phyloP scores from a whole-genome alignment of 2,113 vertebrate genomes.

The Solea solea region DNA sequence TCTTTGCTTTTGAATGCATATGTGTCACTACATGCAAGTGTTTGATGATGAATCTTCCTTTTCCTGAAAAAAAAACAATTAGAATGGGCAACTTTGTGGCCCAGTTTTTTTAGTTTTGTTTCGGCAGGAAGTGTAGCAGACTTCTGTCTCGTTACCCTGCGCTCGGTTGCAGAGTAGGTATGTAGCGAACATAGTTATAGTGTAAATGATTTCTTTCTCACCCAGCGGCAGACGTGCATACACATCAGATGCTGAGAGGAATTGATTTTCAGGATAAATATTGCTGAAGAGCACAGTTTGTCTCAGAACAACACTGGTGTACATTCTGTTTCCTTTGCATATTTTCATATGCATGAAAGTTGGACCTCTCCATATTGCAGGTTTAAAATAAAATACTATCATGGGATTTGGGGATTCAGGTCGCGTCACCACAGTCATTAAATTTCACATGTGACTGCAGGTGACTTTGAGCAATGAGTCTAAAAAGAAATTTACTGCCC shows the following conservation, averaged over 20 bases:
- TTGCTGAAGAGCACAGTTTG: neutral
- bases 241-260: conserved; percentile 8
- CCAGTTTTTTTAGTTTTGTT: neutral
- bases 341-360: neutral
- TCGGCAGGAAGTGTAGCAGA: neutral
- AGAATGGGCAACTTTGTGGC: neutral
- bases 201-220: conserved; percentile 1
- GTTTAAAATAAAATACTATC: conserved; percentile 9
- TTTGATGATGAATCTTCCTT: too few species aligned
- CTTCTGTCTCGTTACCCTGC: neutral
- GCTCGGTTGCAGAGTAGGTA: neutral
- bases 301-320: neutral
- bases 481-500: conserved; percentile 40
- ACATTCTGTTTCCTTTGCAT: neutral
- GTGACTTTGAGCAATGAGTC: conserved; percentile 31
- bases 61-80: too few species aligned
- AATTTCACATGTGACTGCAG: conserved; percentile 11
- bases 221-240: neutral
- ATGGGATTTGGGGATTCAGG: neutral
- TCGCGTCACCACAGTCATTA: conserved; percentile 29
- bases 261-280: conserved; percentile 6
- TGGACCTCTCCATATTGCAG: neutral
- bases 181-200: neutral
- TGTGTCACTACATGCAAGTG: too few species aligned
- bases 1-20: too few species aligned